Conservation (phyloP, 2,113 vertebrate species). For the Malurus cyaneus region DNA sequence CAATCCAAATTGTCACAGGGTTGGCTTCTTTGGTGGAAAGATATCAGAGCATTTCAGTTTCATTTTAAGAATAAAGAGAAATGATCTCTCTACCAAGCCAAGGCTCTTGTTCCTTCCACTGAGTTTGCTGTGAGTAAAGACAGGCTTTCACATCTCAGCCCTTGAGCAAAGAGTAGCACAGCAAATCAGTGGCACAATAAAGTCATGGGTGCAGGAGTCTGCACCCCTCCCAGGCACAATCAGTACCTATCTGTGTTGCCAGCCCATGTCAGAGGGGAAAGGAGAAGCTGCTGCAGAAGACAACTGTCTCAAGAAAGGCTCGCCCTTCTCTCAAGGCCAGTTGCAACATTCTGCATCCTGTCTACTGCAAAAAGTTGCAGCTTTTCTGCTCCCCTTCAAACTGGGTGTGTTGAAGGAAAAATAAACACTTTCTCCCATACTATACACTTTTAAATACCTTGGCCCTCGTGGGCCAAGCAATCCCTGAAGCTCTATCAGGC, state of each 20-base stretch:
- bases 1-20: not conserved
- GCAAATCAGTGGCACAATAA: not conserved
- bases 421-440: not conserved
- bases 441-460: not conserved
- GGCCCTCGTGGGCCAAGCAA: not conserved
- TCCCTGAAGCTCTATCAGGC: not conserved
- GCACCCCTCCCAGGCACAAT: not conserved
- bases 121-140: not conserved
- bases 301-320: not conserved
- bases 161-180: not conserved
- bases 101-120: not conserved
- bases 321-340: not conserved
- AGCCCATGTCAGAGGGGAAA: not conserved
- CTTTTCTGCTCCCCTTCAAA: not conserved
- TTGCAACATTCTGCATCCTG: accelerated
- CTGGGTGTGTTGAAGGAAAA: not conserved
- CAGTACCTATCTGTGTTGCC: not conserved
- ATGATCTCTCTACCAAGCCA: not conserved
- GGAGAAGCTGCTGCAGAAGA: not conserved
- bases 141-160: not conserved
- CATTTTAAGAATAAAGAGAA: not conserved
- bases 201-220: not conserved
- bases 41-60: not conserved
- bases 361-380: not conserved
- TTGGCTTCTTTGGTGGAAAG: not conserved